These are phyloP conservation scores for Microtus ochrogaster DNA, from an alignment of 2,113 vertebrate genomes.

Conservation along the genomic window DNA sequence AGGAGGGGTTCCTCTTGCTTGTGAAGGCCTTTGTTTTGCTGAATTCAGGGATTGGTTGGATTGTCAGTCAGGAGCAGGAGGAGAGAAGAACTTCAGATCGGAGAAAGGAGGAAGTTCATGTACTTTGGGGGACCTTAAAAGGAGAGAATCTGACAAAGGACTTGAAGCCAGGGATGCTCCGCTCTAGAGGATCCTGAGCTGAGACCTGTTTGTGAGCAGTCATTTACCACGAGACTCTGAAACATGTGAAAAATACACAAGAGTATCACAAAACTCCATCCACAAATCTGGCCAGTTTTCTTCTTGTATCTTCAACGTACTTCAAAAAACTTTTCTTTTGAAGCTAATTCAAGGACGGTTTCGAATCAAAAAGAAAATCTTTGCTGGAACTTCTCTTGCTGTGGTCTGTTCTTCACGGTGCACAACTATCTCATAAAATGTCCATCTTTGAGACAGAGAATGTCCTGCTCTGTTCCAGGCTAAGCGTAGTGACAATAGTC, in stretches of 20 bases:
- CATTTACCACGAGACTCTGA: background rate
- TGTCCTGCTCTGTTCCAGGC: background rate
- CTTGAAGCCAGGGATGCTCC: background rate
- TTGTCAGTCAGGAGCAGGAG: background rate
- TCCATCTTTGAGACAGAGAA: background rate
- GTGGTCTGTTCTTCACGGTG: background rate
- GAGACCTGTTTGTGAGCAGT: background rate
- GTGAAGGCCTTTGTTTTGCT: conserved; percentile 65
- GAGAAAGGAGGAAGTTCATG: conserved; percentile 23
- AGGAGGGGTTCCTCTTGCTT: background rate
- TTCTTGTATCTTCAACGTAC: background rate
- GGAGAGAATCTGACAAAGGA: background rate
- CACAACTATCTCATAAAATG: background rate
- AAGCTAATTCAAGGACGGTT: conserved; percentile 26
- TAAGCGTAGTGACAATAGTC: background rate
- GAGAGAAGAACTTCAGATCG: background rate
- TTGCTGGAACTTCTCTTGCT: background rate
- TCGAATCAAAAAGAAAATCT: background rate
- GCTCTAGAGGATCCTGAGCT: background rate
- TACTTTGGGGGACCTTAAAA: background rate
- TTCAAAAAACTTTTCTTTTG: conserved; percentile 11
- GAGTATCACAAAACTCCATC: background rate
- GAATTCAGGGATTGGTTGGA: conserved; percentile 38
- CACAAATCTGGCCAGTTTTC: background rate
- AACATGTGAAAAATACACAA: conserved; percentile 38